phyloP scores from a whole-genome alignment of 1,140 invertebrate species.

The Ridgeia piscesae region DNA sequence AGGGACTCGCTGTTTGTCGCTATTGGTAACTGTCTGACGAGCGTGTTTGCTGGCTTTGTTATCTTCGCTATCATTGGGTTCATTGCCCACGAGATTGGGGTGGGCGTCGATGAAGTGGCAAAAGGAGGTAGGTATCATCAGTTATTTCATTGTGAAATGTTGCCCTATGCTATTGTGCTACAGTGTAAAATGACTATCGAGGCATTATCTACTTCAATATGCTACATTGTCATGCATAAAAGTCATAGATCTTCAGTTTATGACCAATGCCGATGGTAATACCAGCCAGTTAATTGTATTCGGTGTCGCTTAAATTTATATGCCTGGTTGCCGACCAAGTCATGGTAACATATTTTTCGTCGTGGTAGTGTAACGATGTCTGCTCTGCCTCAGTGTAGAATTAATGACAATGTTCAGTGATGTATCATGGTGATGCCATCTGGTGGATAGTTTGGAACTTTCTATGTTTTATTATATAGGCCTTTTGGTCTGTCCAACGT shows the following conservation, averaged over 20 bases:
- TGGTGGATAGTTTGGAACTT: background rate
- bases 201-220: background rate
- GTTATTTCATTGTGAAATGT: background rate
- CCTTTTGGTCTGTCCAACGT: background rate
- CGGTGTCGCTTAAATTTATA: too few relatives aligned
- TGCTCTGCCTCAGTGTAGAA: background rate
- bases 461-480: too few relatives aligned
- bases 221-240: background rate
- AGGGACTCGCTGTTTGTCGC: constrained; percentile 43
- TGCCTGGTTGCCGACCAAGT: too few relatives aligned
- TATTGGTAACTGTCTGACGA: constrained; percentile 36
- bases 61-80: constrained; percentile 48
- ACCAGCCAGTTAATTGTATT: background rate
- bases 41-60: constrained; percentile 42
- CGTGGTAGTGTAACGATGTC: background rate
- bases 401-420: background rate
- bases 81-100: constrained; percentile 41
- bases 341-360: background rate
- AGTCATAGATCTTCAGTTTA: background rate
- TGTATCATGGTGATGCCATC: background rate
- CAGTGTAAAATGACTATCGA: background rate
- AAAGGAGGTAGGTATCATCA: constrained; percentile 29
- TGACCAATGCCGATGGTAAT: background rate
- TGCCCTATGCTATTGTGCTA: too few relatives aligned
- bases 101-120: constrained; percentile 38